Evolutionary conservation across 2,888 invertebrate species (phyloP).

Genomic region (Sialis lutaria): DNA sequence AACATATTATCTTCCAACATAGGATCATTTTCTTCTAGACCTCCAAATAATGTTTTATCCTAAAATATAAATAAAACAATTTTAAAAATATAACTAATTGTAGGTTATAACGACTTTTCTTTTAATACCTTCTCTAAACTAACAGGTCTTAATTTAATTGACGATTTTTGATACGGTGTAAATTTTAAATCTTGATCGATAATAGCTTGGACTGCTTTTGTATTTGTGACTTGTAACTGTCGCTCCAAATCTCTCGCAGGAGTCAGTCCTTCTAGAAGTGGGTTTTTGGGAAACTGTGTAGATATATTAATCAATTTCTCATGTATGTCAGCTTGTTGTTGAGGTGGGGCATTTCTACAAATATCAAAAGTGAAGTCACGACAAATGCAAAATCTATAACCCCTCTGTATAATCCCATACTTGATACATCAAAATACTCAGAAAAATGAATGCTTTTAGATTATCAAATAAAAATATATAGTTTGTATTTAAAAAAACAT

Average conservation of each 20-base stretch:
- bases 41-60: slow-evolving; percentile 69
- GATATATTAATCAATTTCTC: not conserved
- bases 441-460: too few relatives aligned
- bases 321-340: not conserved
- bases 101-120: not conserved
- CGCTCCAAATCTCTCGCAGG: not conserved
- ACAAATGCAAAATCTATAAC: too few relatives aligned
- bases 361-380: too few relatives aligned
- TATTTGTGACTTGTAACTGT: not conserved
- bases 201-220: not conserved
- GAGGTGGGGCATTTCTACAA: too few relatives aligned
- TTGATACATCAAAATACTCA: too few relatives aligned
- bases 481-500: too few relatives aligned
- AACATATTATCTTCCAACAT: slow-evolving; percentile 31
- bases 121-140: not conserved
- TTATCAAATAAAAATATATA: too few relatives aligned
- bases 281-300: not conserved
- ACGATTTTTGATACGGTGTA: not conserved
- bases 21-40: slow-evolving; percentile 63
- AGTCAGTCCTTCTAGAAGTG: not conserved
- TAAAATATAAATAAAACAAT: not conserved
- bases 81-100: not conserved
- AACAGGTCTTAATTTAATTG: not conserved
- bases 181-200: not conserved
- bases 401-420: too few relatives aligned